A percentile compares a stretch with the other conserved stretches of the same genome.
These are phyloP conservation scores for Heliconius aoede DNA, from an alignment of 2,888 invertebrate species.

Conservation along the genomic window DNA sequence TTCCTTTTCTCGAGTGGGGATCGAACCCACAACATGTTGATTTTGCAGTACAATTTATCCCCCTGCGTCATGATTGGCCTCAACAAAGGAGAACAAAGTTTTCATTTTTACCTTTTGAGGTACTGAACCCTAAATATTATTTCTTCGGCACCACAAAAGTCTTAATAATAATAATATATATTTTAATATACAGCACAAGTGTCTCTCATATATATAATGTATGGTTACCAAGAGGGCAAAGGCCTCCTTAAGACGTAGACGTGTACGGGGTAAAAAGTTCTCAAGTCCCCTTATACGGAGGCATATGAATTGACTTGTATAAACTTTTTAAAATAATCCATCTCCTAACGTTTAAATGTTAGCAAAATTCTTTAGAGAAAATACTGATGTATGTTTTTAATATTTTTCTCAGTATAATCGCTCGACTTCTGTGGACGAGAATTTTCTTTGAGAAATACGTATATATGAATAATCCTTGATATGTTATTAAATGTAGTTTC, in stretches of 20 bases:
- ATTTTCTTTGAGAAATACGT: constrained; percentile 11
- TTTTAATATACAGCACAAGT: not conserved
- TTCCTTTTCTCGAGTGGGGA: no score
- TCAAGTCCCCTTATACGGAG: constrained; percentile 18
- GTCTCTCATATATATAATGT: constrained; percentile 5
- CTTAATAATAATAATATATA: not conserved
- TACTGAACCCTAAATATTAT: no score
- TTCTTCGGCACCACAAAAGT: not conserved
- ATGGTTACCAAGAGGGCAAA: constrained; percentile 32
- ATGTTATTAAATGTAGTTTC: not conserved
- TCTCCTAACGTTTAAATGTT: constrained; percentile 12
- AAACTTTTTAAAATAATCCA: constrained; percentile 26
- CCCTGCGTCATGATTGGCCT: no score
- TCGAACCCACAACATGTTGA: no score
- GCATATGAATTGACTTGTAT: constrained; percentile 35
- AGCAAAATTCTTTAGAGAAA: constrained; percentile 7
- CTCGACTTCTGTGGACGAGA: not conserved
- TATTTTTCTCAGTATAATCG: not conserved
- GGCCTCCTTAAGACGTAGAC: constrained; percentile 35
- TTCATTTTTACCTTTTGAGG: no score
- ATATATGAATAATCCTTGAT: not conserved
- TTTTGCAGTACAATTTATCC: no score
- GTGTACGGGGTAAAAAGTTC: constrained; percentile 29
- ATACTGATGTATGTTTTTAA: not conserved
- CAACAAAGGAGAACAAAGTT: no score